Evolutionary conservation across 2,797 vertebrate genomes (phyloP).

Genomic region (Anniella stebbinsi): DNA sequence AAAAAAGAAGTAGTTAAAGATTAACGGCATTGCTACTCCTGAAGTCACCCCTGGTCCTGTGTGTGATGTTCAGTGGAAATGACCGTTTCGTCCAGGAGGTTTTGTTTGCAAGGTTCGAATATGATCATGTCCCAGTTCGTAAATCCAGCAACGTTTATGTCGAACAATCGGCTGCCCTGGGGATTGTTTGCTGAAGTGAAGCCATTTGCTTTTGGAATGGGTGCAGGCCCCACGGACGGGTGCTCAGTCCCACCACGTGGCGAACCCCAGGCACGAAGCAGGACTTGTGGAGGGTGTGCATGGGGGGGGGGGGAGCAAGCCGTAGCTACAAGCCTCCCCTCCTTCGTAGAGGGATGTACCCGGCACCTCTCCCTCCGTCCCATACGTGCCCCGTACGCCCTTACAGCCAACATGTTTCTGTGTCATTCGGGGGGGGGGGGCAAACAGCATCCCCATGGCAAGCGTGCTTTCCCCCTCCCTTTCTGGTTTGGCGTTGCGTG

Average conservation of each 20-base stretch:
- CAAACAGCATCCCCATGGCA: neutral
- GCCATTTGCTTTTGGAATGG: neutral
- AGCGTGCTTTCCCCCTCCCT: constrained; percentile 13
- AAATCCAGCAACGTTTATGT: neutral
- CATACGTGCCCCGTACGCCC: too few species aligned
- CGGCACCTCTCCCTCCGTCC: too few species aligned
- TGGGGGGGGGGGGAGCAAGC: too few species aligned
- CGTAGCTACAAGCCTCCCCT: too few species aligned
- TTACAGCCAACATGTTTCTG: neutral
- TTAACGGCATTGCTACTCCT: neutral
- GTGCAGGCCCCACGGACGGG: neutral
- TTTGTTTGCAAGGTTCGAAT: neutral
- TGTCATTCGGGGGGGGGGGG: too few species aligned
- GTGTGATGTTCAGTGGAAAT: neutral
- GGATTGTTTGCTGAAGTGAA: constrained; percentile 42
- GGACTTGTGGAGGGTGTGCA: neutral
- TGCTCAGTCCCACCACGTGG: neutral
- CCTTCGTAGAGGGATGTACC: neutral
- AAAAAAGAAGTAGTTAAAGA: neutral
- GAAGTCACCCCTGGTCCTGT: neutral
- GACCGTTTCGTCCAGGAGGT: neutral
- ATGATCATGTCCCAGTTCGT: neutral
- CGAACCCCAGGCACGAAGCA: neutral
- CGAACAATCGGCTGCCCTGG: neutral
- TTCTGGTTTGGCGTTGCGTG: constrained; percentile 55